Base-by-base conservation (phyloP, 2,113 vertebrate genomes). In the Fregetta grallaria region DNA sequence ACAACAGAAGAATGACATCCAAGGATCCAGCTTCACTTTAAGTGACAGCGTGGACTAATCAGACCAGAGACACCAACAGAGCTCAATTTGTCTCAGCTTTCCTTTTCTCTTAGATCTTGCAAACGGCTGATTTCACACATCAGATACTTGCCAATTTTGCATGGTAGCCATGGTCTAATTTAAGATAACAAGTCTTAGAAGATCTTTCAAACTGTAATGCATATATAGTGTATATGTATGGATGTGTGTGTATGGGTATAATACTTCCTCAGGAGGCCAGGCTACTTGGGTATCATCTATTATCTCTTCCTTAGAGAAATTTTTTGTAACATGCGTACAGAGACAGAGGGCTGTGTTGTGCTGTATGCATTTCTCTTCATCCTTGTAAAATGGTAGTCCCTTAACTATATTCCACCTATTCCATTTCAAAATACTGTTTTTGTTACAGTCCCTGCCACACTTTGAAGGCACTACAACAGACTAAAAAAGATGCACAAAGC, bases 11-110 rank as follows among this genome's bases (percentile, higher is more conserved):
- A 87, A 77, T 80, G 90, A 88, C 81, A 94, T 73, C 66, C 66
- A 83, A 84, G 85, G 61, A 93, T 85, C 32, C 76, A 96, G 36
- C 52, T 73, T 91, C 58, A 87, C 74, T 95, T 87, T 85, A 74
- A 92, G 63, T 96, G 95, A 94, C 95, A 97, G 91, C 73, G 47
- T 47, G 88, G 86, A 80, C 89, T 95, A 97, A 97, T 93, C 93
- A 94, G 84, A 77, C 68, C 83, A 52, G 81, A 95, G 94, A 96
- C 90, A 88, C 94, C 92, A 95, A 88, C 75, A 85, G 78, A 94
- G 65, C 76, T 91, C 94, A 92, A 95, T 96, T 95, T 97, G 92
- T 97, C 89, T 97, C 92, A 92, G 89, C 50, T 95, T 94, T 93
- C 30, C 11, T 90, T n/a, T 95, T 88, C 75, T 80, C 66, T 96